Conservation (phyloP, 2,888 invertebrate genomes). For the Drosophila limbata region DNA sequence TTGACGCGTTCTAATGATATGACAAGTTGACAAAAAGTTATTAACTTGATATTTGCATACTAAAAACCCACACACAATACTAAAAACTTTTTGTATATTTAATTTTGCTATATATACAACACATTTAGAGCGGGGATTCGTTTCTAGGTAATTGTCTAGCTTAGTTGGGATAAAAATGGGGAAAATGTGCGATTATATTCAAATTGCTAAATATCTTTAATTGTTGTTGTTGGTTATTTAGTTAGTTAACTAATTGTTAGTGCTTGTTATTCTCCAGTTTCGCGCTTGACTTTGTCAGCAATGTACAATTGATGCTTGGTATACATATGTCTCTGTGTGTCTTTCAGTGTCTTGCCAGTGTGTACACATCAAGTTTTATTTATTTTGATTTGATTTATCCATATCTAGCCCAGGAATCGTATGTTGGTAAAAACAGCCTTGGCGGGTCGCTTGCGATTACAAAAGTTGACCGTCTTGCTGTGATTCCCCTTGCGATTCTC, state of each 20-base stretch:
- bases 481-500: constrained; percentile 87
- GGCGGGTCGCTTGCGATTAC: constrained; percentile 88
- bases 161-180: constrained; percentile 18
- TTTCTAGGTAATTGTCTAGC: constrained; percentile 33
- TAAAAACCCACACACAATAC: constrained; percentile 34
- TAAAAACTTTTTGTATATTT: constrained; percentile 40
- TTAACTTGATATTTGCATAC: constrained; percentile 34
- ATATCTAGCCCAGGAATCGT: constrained; percentile 87
- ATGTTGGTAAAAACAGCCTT: constrained; percentile 88
- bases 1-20: constrained; percentile 61
- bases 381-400: not conserved
- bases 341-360: not conserved
- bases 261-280: constrained; percentile 75
- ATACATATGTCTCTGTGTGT: constrained; percentile 68
- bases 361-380: too few species aligned
- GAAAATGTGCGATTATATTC: constrained; percentile 25
- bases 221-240: constrained; percentile 7
- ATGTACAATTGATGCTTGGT: constrained; percentile 79
- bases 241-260: constrained; percentile 62
- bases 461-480: constrained; percentile 87
- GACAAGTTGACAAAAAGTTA: constrained; percentile 39
- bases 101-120: constrained; percentile 40
- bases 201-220: constrained; percentile 23
- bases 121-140: constrained; percentile 40
- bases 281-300: constrained; percentile 71